Conservation (phyloP, 2,888 invertebrate species). For the Yponomeuta plumbellus region DNA sequence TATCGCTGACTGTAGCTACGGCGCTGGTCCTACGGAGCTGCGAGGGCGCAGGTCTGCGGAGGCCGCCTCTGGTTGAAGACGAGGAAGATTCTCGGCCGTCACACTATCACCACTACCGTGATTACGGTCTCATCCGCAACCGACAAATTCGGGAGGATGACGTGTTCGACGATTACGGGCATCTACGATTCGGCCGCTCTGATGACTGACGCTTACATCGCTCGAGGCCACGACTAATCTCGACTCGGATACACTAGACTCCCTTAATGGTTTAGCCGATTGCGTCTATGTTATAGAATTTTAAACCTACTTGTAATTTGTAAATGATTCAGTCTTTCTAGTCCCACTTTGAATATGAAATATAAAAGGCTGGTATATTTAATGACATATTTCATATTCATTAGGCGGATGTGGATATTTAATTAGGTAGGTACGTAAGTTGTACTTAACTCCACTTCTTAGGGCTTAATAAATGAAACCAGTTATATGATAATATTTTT, state of each 20-base stretch:
- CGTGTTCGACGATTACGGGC: conserved; percentile 85
- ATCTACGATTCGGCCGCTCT: conserved; percentile 82
- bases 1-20: conserved; percentile 37
- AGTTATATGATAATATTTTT: conserved; percentile 35
- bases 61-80: conserved; percentile 30
- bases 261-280: conserved; percentile 9
- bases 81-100: conserved; percentile 47
- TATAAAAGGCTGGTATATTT: not conserved
- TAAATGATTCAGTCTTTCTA: not conserved
- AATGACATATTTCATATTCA: conserved; percentile 35
- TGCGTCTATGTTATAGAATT: not conserved
- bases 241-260: conserved; percentile 26
- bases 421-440: not conserved
- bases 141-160: conserved; percentile 71
- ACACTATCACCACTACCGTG: conserved; percentile 59
- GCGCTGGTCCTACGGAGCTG: conserved; percentile 42
- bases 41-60: conserved; percentile 43
- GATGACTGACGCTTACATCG: conserved; percentile 49
- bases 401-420: not conserved
- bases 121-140: conserved; percentile 75
- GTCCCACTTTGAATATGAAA: not conserved
- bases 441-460: not conserved
- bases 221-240: conserved; percentile 20
- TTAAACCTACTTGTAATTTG: not conserved
- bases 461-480: conserved; percentile 31